phyloP scores from a whole-genome alignment of 2,113 vertebrate species.

The Trematocara zebra region DNA sequence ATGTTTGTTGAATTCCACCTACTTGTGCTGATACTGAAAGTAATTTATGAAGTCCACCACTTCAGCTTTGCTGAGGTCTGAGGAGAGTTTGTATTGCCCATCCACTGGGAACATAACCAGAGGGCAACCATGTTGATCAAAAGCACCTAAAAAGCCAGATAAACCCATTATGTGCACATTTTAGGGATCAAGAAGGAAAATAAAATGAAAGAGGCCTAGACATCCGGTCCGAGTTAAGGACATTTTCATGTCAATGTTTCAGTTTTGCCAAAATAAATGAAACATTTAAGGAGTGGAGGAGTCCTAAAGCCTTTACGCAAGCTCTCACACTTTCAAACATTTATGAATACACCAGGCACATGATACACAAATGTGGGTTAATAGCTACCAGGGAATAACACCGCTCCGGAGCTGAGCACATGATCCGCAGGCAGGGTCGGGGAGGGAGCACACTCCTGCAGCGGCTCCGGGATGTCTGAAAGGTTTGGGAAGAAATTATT shows the following conservation, averaged over 20 bases:
- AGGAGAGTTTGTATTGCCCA: conserved; percentile 42
- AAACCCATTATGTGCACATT: neutral
- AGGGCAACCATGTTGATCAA: conserved; percentile 70
- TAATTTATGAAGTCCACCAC: conserved; percentile 70
- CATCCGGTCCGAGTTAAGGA: neutral
- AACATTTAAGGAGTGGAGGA: neutral
- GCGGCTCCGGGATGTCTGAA: conserved; percentile 34
- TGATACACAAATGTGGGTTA: neutral
- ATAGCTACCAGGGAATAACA: conserved; percentile 65
- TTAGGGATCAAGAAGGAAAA: neutral
- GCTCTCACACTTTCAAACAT: neutral
- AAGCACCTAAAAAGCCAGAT: conserved; percentile 49
- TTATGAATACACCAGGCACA: neutral
- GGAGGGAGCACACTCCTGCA: neutral
- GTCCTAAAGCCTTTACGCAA: neutral
- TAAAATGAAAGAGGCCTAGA: neutral
- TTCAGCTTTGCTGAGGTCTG: conserved; percentile 57
- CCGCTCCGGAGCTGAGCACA: conserved; percentile 67
- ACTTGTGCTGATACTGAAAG: conserved; percentile 64
- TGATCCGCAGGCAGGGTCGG: conserved; percentile 57
- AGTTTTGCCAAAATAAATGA: neutral
- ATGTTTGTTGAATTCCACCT: neutral
- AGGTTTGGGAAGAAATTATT: neutral
- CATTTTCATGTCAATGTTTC: too few species aligned
- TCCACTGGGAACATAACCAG: conserved; percentile 68